Base-by-base conservation (phyloP, 1,140 invertebrate genomes). In the Bombus ignitus region DNA sequence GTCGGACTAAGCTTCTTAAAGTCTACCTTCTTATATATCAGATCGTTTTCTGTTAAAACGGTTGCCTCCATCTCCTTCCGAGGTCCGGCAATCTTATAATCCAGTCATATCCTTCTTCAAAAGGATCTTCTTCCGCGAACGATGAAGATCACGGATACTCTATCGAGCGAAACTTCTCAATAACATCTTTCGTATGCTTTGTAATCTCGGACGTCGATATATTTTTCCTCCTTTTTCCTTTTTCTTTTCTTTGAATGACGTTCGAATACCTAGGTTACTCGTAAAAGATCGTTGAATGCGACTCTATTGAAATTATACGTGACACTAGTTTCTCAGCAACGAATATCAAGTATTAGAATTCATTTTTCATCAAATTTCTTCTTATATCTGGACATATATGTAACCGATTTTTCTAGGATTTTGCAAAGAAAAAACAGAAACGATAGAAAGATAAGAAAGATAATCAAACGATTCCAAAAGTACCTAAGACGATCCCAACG, bases 1-100 rank as follows among this genome's bases (percentile, higher is more conserved):
- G 83, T 90, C 86, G 77, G 62, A 59, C 77, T 90, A 90, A 90
- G 88, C 88, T 85, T 65, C 88, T 90, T 88, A 88, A 81, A 77
- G 83, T 84, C 86, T 74, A 18, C 39, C 32, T 37, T 32, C 25
- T 66, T 80, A 90, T 78, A 62, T 62, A 83, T 70, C 70, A 57
- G 59, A 76, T 83, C 79, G 66, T 82, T 75, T 65, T 76, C 37
- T 22, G 35, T 81, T 77, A 81, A 84, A 87, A 89, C 70, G 85
- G 57, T 76, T 72, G n/a, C 73, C 57, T 42, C 53, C 15, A 13
- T 39, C n/a, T 44, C 13, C 65, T 39, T 42, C 68, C 22, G n/a
- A 39, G 57, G 81, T 68, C n/a, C 65, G 32, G 78, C 70, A 90
- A 70, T 70, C 57, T 89, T 89, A 81, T 89, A 90, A 89, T 89